A percentile compares a stretch with the other conserved stretches of the same genome.
phyloP scores from a whole-genome alignment of 2,113 vertebrate genomes.

The Dinomys branickii region DNA sequence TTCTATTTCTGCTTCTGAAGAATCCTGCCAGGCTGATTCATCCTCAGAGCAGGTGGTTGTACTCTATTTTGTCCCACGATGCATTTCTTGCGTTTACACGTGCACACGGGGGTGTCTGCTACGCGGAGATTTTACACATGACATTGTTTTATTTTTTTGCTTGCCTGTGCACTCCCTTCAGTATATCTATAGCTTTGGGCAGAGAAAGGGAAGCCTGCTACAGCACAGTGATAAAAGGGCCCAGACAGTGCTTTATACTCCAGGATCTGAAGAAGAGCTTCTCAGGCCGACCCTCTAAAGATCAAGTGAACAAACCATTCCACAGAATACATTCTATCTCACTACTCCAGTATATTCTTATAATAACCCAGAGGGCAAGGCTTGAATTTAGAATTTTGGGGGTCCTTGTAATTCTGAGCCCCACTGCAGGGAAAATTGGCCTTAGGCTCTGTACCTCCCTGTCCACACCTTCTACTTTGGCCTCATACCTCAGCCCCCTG shows the following conservation, averaged over 20 bases:
- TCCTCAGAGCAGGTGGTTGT: slow-evolving; percentile 64
- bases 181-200: neutral
- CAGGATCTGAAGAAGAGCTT: neutral
- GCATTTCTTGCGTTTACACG: slow-evolving; percentile 31
- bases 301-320: neutral
- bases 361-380: neutral
- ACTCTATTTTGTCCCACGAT: slow-evolving; percentile 63
- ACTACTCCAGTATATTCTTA: neutral
- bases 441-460: neutral
- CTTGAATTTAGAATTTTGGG: neutral
- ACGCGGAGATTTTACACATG: slow-evolving; percentile 48
- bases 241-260: neutral
- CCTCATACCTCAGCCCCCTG: neutral
- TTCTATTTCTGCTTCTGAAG: slow-evolving; percentile 55
- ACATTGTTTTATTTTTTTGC: slow-evolving; percentile 44
- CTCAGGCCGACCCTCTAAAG: neutral
- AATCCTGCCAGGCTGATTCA: slow-evolving; percentile 63
- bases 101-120: neutral
- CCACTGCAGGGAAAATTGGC: neutral
- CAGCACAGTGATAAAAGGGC: neutral
- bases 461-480: neutral
- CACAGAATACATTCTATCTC: neutral
- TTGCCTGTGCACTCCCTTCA: neutral
- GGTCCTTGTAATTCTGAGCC: neutral
- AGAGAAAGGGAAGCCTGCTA: neutral